Conservation (phyloP, 2,888 invertebrate species). For the Ectemnius cavifrons region DNA sequence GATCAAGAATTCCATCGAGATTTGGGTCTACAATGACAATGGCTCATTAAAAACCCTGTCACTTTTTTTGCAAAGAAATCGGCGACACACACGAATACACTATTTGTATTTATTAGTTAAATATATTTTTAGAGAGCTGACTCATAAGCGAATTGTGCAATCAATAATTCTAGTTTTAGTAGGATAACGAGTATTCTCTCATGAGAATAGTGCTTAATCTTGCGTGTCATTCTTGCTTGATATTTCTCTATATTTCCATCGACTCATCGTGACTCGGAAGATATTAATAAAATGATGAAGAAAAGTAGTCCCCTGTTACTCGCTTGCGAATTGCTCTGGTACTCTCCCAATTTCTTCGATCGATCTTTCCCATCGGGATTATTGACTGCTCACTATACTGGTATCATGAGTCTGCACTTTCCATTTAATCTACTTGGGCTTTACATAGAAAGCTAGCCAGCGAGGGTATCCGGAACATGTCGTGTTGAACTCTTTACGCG, state of each 20-base stretch:
- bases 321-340: conserved; percentile 18
- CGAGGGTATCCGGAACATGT: neutral
- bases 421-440: conserved; percentile 23
- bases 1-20: too few relatives aligned
- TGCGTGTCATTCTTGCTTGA: neutral
- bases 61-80: too few relatives aligned
- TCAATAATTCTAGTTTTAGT: too few relatives aligned
- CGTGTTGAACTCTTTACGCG: neutral
- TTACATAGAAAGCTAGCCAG: neutral
- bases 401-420: conserved; percentile 28
- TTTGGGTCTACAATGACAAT: too few relatives aligned
- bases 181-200: conserved; percentile 18
- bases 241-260: conserved; percentile 16
- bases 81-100: too few relatives aligned
- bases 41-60: too few relatives aligned
- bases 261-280: conserved; percentile 2
- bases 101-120: too few relatives aligned
- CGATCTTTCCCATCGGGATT: conserved; percentile 11
- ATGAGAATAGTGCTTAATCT: too few relatives aligned
- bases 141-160: too few relatives aligned
- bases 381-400: conserved; percentile 30
- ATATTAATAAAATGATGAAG: conserved; percentile 31
- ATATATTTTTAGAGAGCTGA: too few relatives aligned
- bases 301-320: neutral
- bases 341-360: conserved; percentile 12